Evolutionary conservation across 2,888 invertebrate species (phyloP).

Genomic region (Xanthorhoe designata): DNA sequence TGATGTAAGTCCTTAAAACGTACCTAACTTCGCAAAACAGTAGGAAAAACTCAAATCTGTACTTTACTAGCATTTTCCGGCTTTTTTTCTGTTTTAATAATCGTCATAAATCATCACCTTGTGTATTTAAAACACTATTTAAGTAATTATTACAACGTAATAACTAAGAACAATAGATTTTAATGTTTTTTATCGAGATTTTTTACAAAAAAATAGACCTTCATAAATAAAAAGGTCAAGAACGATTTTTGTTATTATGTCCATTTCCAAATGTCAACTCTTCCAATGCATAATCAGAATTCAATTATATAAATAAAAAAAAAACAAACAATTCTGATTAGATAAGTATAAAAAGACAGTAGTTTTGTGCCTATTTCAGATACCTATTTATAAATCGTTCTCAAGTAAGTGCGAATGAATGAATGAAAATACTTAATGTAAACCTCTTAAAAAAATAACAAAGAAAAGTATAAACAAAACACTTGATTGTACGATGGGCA

Average conservation of each 20-base stretch:
- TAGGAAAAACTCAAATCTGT: neutral
- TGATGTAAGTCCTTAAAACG: conserved; percentile 13
- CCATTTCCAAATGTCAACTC: conserved; percentile 50
- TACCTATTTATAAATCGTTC: no score
- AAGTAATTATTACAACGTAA: neutral
- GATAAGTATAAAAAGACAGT: no score
- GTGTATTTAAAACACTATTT: conserved; percentile 10
- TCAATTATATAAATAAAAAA: conserved; percentile 6
- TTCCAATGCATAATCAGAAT: conserved; percentile 29
- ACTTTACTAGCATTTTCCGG: neutral
- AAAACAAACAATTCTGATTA: conserved; percentile 7
- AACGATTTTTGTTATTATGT: conserved; percentile 42
- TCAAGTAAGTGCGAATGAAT: no score
- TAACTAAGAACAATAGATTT: conserved; percentile 9
- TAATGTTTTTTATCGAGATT: conserved; percentile 25
- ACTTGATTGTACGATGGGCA: no score
- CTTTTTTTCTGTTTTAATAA: neutral
- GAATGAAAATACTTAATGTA: no score
- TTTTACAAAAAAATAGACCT: conserved; percentile 30
- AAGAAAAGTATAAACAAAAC: no score
- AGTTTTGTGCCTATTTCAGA: no score
- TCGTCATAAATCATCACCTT: neutral
- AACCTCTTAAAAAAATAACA: no score
- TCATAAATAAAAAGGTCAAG: conserved; percentile 54
- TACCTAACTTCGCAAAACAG: neutral